phyloP scores from a whole-genome alignment of 2,797 vertebrate genomes.

The Argya squamiceps region DNA sequence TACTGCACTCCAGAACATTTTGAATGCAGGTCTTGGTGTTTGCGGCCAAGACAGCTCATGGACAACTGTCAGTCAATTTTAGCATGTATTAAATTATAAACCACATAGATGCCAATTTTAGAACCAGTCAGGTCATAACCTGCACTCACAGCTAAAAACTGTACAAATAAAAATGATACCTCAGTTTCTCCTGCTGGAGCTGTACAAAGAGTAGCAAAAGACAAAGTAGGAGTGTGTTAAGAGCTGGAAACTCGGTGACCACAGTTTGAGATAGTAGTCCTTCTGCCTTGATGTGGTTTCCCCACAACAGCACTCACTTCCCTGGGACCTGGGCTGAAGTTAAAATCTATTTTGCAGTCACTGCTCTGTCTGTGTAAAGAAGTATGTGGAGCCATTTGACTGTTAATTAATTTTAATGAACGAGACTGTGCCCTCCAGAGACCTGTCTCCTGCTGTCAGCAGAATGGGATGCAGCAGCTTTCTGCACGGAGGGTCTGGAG shows the following conservation, averaged over 20 bases:
- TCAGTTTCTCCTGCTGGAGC: slow-evolving; percentile 55
- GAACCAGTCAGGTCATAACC: slow-evolving; percentile 25
- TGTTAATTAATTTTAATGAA: background rate
- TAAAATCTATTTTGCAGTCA: background rate
- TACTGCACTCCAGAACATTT: slow-evolving; percentile 36
- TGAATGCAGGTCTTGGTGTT: slow-evolving; percentile 62
- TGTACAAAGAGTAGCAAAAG: slow-evolving; percentile 29
- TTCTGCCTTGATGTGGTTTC: slow-evolving; percentile 24
- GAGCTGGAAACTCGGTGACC: slow-evolving; percentile 2
- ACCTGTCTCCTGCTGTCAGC: background rate
- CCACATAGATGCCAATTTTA: slow-evolving; percentile 51
- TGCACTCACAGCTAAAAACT: slow-evolving; percentile 45
- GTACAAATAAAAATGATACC: slow-evolving; percentile 51
- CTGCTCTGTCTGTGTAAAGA: background rate
- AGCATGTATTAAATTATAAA: slow-evolving; percentile 66
- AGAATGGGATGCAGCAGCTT: background rate
- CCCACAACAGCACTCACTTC: background rate
- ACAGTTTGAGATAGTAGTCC: slow-evolving; percentile 28
- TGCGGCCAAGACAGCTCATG: background rate
- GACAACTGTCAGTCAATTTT: slow-evolving; percentile 28
- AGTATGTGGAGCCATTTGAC: background rate
- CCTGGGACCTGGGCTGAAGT: background rate
- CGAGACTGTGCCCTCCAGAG: background rate
- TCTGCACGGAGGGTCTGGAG: accelerated
- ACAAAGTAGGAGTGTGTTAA: slow-evolving; percentile 27